Evolutionary conservation across 2,113 vertebrate genomes (phyloP).

Genomic region (Lipophrys pholis): DNA sequence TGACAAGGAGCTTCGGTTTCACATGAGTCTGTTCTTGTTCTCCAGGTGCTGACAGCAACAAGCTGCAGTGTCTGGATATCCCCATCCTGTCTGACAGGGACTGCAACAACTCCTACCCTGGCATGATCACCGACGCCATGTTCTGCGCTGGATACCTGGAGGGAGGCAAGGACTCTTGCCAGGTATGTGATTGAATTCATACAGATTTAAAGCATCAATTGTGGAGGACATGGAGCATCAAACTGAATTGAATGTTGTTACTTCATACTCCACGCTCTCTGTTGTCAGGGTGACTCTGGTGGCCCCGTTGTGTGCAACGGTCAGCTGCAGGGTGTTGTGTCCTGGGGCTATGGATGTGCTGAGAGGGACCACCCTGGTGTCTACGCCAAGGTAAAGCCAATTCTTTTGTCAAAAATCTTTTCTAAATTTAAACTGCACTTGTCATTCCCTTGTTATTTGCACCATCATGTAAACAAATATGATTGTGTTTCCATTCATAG

Average conservation of each 20-base stretch:
- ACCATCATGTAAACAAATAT: no score
- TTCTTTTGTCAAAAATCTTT: no score
- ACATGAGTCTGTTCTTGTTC: no score
- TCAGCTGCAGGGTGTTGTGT: conserved; percentile 84
- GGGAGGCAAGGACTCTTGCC: conserved; percentile 88
- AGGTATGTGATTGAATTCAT: conserved; percentile 66
- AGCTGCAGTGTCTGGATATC: conserved; percentile 84
- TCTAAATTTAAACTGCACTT: no score
- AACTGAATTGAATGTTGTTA: no score
- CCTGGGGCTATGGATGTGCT: conserved; percentile 84
- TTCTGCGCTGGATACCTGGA: conserved; percentile 86
- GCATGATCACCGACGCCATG: conserved; percentile 84
- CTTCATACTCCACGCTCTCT: neutral
- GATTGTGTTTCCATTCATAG: conserved; percentile 18
- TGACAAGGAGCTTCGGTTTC: no score
- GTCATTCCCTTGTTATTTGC: no score
- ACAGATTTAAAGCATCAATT: no score
- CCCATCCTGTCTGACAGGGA: conserved; percentile 79
- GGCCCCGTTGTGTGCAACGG: conserved; percentile 82
- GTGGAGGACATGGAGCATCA: no score
- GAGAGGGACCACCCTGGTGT: conserved; percentile 66
- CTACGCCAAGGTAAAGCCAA: no score
- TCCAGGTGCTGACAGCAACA: conserved; percentile 54
- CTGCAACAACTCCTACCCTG: conserved; percentile 81
- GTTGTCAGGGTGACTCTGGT: conserved; percentile 85